Evolutionary conservation across 2,113 vertebrate species (phyloP).

Genomic region (Notarius quadriscutis): DNA sequence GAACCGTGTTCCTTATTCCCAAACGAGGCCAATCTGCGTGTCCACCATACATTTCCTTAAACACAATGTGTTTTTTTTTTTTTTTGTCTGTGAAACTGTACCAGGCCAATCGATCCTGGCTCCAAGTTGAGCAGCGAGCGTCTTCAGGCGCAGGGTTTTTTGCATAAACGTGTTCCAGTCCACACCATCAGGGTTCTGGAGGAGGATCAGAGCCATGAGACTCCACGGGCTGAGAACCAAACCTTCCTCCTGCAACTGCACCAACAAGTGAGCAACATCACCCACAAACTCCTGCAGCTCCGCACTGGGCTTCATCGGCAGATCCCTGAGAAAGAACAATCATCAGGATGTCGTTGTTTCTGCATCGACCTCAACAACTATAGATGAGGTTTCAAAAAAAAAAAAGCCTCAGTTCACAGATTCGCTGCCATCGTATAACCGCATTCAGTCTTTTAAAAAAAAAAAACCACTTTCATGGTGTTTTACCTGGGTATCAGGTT

Average conservation of each 20-base stretch:
- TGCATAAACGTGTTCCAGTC: conserved; percentile 75
- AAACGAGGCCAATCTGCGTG: not conserved
- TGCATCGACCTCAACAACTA: too few species aligned
- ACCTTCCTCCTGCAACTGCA: conserved; percentile 84
- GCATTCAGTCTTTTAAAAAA: not conserved
- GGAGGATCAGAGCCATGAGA: conserved; percentile 79
- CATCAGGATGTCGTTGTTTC: not conserved
- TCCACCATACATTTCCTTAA: not conserved
- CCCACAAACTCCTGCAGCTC: conserved; percentile 81
- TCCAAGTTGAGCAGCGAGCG: conserved; percentile 78
- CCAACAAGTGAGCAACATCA: conserved; percentile 81
- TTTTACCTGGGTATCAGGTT: conserved; percentile 89
- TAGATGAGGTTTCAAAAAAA: too few species aligned
- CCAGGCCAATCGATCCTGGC: conserved; percentile 85
- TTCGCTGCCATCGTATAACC: not conserved
- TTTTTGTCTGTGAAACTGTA: conserved; percentile 56
- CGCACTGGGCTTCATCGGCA: conserved; percentile 80
- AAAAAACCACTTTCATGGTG: too few species aligned
- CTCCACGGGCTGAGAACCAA: conserved; percentile 84
- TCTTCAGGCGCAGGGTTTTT: conserved; percentile 84
- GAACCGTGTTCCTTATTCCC: too few species aligned
- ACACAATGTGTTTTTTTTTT: not conserved
- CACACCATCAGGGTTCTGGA: conserved; percentile 80
- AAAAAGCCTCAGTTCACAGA: not conserved
- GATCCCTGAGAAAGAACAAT: conserved; percentile 71